Conservation (phyloP, 2,113 vertebrate species). For the Campylomormyrus numenius region DNA sequence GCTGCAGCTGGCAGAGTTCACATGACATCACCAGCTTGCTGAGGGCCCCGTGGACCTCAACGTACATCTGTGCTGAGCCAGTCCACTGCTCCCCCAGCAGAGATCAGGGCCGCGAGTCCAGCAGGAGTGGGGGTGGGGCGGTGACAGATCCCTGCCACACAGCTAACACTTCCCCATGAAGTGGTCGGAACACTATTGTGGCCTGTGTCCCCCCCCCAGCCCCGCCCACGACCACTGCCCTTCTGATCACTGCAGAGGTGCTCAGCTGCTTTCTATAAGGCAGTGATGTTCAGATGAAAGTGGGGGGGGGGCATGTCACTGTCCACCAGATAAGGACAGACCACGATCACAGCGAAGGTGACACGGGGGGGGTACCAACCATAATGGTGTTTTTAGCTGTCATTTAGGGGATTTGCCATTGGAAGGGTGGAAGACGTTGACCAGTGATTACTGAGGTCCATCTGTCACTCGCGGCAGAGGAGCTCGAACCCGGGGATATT, state of each 20-base stretch:
- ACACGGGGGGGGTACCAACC: background rate
- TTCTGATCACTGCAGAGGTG: background rate
- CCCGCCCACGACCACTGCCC: background rate
- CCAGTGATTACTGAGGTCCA: background rate
- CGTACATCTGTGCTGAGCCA: background rate
- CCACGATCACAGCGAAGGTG: background rate
- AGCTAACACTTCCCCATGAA: background rate
- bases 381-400: background rate
- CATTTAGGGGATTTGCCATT: background rate
- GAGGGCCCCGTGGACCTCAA: conserved; percentile 30
- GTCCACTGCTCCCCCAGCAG: background rate
- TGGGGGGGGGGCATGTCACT: background rate
- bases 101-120: conserved; percentile 10
- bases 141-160: background rate
- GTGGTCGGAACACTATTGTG: background rate
- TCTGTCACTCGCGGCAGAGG: background rate
- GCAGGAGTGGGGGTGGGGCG: background rate
- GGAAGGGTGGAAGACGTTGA: background rate
- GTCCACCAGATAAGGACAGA: background rate
- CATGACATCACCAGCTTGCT: conserved; percentile 42
- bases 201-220: background rate
- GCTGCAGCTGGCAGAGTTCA: conserved; percentile 44
- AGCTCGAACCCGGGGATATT: background rate
- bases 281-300: background rate
- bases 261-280: background rate